These are phyloP conservation scores for Peromyscus eremicus DNA, from an alignment of 2,797 vertebrate species.

Conservation along the genomic window DNA sequence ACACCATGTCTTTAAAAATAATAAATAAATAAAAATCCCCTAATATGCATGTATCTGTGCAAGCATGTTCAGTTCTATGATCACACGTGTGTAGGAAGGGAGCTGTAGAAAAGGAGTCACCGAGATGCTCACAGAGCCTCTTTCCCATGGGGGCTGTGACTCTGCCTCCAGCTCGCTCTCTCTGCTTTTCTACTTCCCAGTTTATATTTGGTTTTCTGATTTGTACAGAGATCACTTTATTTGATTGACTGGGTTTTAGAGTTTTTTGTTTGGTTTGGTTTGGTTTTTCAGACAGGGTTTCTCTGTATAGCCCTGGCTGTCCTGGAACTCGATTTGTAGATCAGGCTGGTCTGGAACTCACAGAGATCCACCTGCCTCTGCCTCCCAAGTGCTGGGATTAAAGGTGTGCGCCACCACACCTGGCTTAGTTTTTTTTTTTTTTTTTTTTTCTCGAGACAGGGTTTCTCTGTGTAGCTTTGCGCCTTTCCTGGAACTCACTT, in stretches of 20 bases:
- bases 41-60: neutral
- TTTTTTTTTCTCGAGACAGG: no score
- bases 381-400: neutral
- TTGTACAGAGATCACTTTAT: neutral
- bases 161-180: neutral
- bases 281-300: neutral
- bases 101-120: neutral
- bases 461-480: no score
- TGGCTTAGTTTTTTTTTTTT: neutral
- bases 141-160: neutral
- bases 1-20: neutral
- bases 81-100: neutral
- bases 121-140: neutral
- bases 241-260: neutral
- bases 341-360: neutral
- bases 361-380: neutral
- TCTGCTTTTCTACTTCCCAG: neutral
- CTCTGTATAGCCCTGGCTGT: neutral
- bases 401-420: neutral
- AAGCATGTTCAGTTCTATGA: neutral
- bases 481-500: no score
- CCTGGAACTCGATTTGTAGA: neutral
- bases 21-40: neutral
- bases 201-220: neutral
- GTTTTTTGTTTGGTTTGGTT: neutral